These are phyloP conservation scores for Catocala sponsa DNA, from an alignment of 2,888 invertebrate species.

Conservation along the genomic window DNA sequence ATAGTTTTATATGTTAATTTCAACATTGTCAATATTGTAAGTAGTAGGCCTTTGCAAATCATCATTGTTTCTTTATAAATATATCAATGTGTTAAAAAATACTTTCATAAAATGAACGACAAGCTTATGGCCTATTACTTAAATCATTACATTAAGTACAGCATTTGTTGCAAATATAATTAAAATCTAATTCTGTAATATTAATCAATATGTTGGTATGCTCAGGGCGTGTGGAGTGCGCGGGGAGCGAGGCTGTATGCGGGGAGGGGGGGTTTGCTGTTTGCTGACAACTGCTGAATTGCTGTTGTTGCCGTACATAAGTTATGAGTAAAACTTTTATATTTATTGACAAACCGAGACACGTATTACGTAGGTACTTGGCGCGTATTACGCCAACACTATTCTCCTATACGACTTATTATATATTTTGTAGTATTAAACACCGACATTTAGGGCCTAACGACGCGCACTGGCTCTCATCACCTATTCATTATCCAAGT, in stretches of 20 bases:
- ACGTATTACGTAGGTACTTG: constrained; percentile 67
- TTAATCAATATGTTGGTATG: constrained; percentile 85
- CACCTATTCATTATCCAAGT: neutral
- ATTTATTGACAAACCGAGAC: constrained; percentile 81
- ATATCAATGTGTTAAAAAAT: neutral
- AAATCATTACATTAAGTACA: constrained; percentile 46
- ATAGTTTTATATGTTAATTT: constrained; percentile 41
- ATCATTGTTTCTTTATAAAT: neutral
- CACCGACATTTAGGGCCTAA: constrained; percentile 2
- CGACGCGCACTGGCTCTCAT: constrained; percentile 6
- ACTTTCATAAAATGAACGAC: neutral
- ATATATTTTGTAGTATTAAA: neutral
- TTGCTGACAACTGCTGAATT: constrained; percentile 87
- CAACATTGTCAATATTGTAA: constrained; percentile 47
- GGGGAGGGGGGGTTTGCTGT: constrained; percentile 82
- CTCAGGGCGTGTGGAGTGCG: constrained; percentile 85
- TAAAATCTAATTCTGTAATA: constrained; percentile 58
- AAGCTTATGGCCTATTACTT: constrained; percentile 47
- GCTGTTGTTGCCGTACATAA: constrained; percentile 86
- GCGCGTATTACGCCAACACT: constrained; percentile 21
- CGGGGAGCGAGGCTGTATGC: constrained; percentile 83
- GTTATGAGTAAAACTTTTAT: constrained; percentile 87
- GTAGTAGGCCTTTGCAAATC: constrained; percentile 45
- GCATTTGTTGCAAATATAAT: constrained; percentile 44
- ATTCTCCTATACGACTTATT: constrained; percentile 3